Evolutionary conservation across 2,888 invertebrate genomes (phyloP).

Genomic region (Drosophila conformis): DNA sequence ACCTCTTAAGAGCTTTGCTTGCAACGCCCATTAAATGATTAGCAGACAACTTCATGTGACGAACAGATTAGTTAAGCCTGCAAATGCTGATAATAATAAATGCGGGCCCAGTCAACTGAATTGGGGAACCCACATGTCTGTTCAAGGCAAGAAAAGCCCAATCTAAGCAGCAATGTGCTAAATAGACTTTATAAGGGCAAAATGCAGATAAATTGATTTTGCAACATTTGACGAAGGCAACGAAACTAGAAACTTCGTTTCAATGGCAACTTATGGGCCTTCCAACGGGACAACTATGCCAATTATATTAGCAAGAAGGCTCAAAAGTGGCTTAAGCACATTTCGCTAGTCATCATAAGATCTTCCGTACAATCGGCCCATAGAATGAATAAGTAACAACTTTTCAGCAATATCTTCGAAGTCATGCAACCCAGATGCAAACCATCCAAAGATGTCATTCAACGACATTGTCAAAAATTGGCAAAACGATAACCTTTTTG

Average conservation of each 20-base stretch:
- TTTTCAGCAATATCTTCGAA: neutral
- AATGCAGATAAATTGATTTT: neutral
- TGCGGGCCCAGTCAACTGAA: conserved; percentile 11
- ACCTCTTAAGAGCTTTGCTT: conserved; percentile 27
- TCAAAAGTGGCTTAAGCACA: neutral
- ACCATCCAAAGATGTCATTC: neutral
- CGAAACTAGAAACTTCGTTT: neutral
- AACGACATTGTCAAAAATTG: neutral
- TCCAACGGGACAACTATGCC: neutral
- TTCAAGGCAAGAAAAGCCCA: neutral
- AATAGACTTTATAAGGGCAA: neutral
- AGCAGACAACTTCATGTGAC: conserved; percentile 31
- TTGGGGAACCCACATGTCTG: neutral
- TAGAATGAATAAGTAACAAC: neutral
- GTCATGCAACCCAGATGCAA: neutral
- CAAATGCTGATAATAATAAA: conserved; percentile 42
- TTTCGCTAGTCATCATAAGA: neutral
- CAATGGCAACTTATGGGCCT: neutral
- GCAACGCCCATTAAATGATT: conserved; percentile 45
- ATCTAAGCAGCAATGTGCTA: neutral
- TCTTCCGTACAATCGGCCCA: neutral
- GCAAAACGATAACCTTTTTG: neutral
- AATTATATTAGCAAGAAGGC: neutral
- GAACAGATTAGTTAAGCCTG: conserved; percentile 48
- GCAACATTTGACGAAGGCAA: neutral